Evolutionary conservation across 37 sponge, comb jelly and placozoan species (phyloP), one percentile per base, ranked within the genome.

Genomic region (Halichondria panicea): DNA sequence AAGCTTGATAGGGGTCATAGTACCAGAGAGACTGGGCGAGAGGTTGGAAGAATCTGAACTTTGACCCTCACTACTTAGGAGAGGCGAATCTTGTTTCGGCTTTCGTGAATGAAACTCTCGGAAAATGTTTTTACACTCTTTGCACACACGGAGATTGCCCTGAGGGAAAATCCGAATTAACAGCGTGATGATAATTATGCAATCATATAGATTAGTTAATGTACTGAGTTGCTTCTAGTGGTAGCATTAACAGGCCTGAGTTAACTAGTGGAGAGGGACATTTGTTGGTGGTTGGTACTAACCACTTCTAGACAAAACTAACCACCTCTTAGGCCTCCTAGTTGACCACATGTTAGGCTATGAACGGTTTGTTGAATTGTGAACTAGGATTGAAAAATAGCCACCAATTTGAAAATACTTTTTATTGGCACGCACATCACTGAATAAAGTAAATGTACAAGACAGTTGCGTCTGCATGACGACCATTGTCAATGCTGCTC

Each of bases 131-230:
- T 46, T 31, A 55, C 85, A 84, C 27, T 66, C 71, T 45, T 19
- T 41, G 74, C 89, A 82, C 61, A 78, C 63, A 6, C 71, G 19
- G 8, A 72, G 45, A 39, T 48, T 68, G 48, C 89, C 83, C 68
- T 77, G 60, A 68, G 50, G 21, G 50, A 42, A 19, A 13, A 33
- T 39, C 21, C 8, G 8, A 59, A 59, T 59, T 8, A 24, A 8
- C 12, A 24, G 27, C 22, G 22, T n/a, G n/a, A n/a, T n/a, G n/a
- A n/a, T n/a, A n/a, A n/a, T n/a, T n/a, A n/a, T n/a, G n/a, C n/a
- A n/a, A n/a, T n/a, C n/a, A n/a, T n/a, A n/a, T n/a, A n/a, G n/a
- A n/a, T n/a, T n/a, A n/a, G n/a, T n/a, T n/a, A n/a, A n/a, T n/a
- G n/a, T n/a, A n/a, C n/a, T n/a, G n/a, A n/a, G n/a, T n/a, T n/a